A percentile compares a stretch with the other conserved stretches of the same genome.
phyloP scores from a whole-genome alignment of 2,797 vertebrate genomes.

The Fratercula arctica region DNA sequence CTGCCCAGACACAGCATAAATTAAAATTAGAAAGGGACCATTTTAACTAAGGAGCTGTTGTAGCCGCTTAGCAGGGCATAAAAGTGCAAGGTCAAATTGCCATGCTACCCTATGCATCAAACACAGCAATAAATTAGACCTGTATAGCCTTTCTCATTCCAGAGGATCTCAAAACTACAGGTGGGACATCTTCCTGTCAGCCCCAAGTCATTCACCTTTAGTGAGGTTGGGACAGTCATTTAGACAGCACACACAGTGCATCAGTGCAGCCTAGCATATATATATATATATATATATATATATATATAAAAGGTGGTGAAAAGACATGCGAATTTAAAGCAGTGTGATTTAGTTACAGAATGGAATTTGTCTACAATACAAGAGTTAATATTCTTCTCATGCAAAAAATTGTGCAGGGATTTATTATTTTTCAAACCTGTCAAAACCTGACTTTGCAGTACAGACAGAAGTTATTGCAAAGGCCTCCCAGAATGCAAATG shows the following conservation, averaged over 20 bases:
- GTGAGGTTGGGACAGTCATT: neutral
- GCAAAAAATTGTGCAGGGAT: neutral
- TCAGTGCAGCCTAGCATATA: neutral
- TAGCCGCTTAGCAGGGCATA: neutral
- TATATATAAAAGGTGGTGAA: neutral
- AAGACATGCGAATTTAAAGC: neutral
- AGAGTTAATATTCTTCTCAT: neutral
- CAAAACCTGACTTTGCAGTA: neutral
- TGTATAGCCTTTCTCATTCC: neutral
- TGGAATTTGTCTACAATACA: neutral
- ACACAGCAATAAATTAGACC: neutral
- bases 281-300: too few species aligned
- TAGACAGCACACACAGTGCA: neutral
- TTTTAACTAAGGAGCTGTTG: neutral
- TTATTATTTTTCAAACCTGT: neutral
- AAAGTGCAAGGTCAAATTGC: neutral
- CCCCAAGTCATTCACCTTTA: neutral
- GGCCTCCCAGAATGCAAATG: neutral
- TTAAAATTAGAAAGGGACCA: neutral
- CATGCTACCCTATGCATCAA: neutral
- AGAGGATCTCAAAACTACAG: neutral
- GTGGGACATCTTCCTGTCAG: neutral
- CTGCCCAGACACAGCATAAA: neutral
- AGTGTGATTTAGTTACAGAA: neutral
- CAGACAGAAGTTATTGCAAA: neutral